Base-by-base conservation (phyloP, 2,113 vertebrate species). In the Cyanoliseus patagonus region DNA sequence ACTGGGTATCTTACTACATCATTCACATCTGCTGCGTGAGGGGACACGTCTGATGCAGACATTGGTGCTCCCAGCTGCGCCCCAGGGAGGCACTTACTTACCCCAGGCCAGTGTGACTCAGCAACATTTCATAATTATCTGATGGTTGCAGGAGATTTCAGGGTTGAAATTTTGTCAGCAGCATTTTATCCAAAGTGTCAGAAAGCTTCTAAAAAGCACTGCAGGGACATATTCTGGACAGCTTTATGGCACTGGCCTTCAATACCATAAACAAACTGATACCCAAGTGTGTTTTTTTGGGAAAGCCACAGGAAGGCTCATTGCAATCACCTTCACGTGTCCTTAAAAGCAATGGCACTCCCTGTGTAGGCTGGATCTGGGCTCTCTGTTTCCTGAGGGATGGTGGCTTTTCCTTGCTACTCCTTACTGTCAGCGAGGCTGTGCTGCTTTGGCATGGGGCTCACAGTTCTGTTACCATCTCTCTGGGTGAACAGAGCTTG, bases 131-230 rank as follows among this genome's bases (percentile, higher is more conserved):
- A 83, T 94, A 95, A 90, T 94, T 96, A 96, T 49, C 84, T 63
- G 85, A 44, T 41, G 31, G 42, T 70, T 91, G 28, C 80, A 93
- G 90, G 90, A 95, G 91, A 61, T 41, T 76, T 88, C 47, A 92
- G 79, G 90, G 95, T 66, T 41, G 76, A 97, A 73, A 88, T 90
- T 59, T 94, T 96, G 94, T 95, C 95, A 95, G 96, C 66, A 78
- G 83, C 93, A 63, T 91, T 97, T 96, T 90, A 96, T 80, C 64
- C 93, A 73, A 84, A 95, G 83, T 75, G 73, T 78, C 74, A 86
- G 96, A 97, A 88, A 97, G 90, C 86, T 95, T 94, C 83, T 93
- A 59, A 68, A 96, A 96, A 90, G 94, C 66, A 66, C 94, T 88
- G 88, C 2, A 78, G 96, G 94, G 97, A 96, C 80, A 61, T 55